Base-by-base conservation (phyloP, 2,113 vertebrate genomes). In the Castor canadensis region DNA sequence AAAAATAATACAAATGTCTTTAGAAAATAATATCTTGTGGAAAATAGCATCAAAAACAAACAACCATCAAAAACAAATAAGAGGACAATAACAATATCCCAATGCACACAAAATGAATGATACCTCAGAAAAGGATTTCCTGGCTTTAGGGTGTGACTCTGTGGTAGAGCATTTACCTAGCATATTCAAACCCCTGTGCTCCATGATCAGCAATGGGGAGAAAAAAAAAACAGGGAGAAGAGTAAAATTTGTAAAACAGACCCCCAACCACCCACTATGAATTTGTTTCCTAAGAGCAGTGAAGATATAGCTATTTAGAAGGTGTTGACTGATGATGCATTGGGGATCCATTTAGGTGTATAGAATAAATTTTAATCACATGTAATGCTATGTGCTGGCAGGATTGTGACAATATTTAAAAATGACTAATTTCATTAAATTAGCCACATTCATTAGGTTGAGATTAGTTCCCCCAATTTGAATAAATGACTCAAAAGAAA, bases 401-500 rank as follows among this genome's bases (percentile, higher is more conserved):
- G 62, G 87, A 32, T 2, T 96, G 47, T 91, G 60, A 94, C 10
- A 96, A 49, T 94, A 97, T 94, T 96, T 40, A 94, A 97, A 96
- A 94, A 12, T 22, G 71, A 26, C 15, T 76, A 86, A 95, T 97
- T 97, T 96, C 9, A 75, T 81, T 92, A 66, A 52, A 94, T 94
- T 87, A 96, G 54, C 47, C 67, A 79, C 49, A 87, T 16, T 91
- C 19, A 52, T 95, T 93, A 87, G 56, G 7, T 17, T 95, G 0
- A 45, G 83, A 35, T 62, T n/a, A 94, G 40, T 95, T 96, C 45
- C 1, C 6, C 54, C 82, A 85, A 47, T 49, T 79, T 91, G 90
- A n/a, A 73, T 1, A 95, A 91, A 71, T 85, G 7, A 24, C 75
- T 95, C 71, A 75, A 0, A 96, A 92, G 38, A 75, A 82, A 22